Conservation (phyloP, 2,797 vertebrate species). For the Cottoperca gobio region DNA sequence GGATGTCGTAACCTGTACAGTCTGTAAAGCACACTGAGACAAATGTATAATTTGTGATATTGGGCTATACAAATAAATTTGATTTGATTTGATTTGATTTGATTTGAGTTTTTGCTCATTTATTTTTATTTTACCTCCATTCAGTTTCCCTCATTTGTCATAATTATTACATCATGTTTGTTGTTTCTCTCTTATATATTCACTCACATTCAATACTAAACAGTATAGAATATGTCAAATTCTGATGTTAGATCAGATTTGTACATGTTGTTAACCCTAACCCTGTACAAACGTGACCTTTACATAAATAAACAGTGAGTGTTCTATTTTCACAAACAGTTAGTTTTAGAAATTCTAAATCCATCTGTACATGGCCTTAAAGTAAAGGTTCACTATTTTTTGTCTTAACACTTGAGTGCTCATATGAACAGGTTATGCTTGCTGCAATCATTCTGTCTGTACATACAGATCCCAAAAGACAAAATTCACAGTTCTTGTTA, state of each 20-base stretch:
- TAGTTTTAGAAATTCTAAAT: not conserved
- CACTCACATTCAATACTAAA: not conserved
- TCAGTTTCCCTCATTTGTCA: not conserved
- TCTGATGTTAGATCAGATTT: not conserved
- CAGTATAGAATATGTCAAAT: not conserved
- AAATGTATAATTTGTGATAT: too few relatives aligned
- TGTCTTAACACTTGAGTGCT: not conserved
- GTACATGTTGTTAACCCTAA: not conserved
- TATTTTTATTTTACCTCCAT: not conserved
- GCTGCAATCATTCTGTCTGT: not conserved
- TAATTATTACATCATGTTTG: not conserved
- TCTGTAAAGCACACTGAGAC: too few relatives aligned
- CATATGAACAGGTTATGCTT: not conserved
- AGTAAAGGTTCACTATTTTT: not conserved
- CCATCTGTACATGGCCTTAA: not conserved
- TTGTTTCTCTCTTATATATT: not conserved
- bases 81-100: too few relatives aligned
- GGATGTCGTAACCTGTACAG: too few relatives aligned
- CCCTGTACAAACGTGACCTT: not conserved
- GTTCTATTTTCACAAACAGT: not conserved
- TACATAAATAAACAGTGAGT: not conserved
- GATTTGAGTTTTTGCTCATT: constrained; percentile 12
- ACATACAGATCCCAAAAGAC: too few relatives aligned
- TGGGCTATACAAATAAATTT: too few relatives aligned
- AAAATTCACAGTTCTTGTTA: not conserved